Conservation (phyloP, 2,113 vertebrate species). For the Carettochelys insculpta region DNA sequence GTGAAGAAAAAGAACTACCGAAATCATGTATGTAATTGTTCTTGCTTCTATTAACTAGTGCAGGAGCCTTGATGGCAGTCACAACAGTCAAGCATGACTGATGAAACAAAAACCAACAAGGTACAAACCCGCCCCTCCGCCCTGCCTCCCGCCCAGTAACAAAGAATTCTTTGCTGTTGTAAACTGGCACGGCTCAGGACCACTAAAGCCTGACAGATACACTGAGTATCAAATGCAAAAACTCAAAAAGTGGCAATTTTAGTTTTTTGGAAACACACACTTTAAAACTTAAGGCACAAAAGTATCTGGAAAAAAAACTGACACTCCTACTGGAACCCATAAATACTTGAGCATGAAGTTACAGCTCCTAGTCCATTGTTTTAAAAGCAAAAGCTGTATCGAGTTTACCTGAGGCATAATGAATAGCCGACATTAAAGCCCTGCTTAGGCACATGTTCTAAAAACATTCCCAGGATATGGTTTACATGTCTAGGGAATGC, state of each 20-base stretch:
- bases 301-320: neutral
- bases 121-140: too few relatives aligned
- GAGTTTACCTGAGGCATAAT: neutral
- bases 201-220: neutral
- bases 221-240: fast-evolving
- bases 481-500: neutral
- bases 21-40: neutral
- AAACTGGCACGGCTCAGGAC: fast-evolving
- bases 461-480: fast-evolving
- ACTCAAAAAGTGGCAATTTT: neutral
- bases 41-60: neutral
- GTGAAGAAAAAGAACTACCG: neutral
- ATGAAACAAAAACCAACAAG: slow-evolving; percentile 28
- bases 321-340: neutral
- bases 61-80: neutral
- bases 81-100: neutral
- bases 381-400: neutral
- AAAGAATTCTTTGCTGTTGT: neutral
- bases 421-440: neutral
- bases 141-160: too few relatives aligned
- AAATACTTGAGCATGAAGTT: fast-evolving
- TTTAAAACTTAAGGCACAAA: neutral
- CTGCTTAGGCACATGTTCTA: neutral
- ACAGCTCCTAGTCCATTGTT: neutral
- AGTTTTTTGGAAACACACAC: fast-evolving